Evolutionary conservation across 2,113 vertebrate species (phyloP).

Genomic region (Onychostoma macrolepis): DNA sequence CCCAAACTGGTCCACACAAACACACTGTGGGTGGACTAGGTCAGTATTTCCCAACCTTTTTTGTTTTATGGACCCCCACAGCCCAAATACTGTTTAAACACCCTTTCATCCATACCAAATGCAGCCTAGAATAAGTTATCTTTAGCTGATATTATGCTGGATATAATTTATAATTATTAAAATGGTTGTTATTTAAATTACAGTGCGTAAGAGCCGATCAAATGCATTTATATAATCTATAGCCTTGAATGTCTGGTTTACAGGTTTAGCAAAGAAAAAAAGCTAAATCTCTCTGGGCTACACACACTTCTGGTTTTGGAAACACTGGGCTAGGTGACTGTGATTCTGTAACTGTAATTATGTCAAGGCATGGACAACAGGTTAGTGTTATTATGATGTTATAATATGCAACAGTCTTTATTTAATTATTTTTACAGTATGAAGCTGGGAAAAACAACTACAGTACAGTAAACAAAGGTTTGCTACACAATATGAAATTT

Average conservation of each 20-base stretch:
- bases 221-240: not conserved
- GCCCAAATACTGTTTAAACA: not conserved
- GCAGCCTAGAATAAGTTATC: not conserved
- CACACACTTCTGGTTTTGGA: not conserved
- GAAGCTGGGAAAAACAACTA: not conserved
- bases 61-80: not conserved
- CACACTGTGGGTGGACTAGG: not conserved
- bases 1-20: not conserved
- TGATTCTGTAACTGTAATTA: conserved; percentile 7
- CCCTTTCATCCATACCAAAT: not conserved
- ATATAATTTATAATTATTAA: not conserved
- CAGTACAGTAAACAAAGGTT: not conserved
- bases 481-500: not conserved
- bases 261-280: not conserved
- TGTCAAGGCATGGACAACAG: not conserved
- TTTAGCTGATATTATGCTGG: not conserved
- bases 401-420: not conserved
- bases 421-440: not conserved
- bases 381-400: not conserved
- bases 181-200: not conserved
- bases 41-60: not conserved
- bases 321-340: not conserved
- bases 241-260: not conserved
- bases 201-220: not conserved
- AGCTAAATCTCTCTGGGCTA: not conserved